A percentile compares a stretch with the other conserved stretches of the same genome.
phyloP scores from a whole-genome alignment of 2,113 vertebrate genomes.

The Serilophus lunatus region DNA sequence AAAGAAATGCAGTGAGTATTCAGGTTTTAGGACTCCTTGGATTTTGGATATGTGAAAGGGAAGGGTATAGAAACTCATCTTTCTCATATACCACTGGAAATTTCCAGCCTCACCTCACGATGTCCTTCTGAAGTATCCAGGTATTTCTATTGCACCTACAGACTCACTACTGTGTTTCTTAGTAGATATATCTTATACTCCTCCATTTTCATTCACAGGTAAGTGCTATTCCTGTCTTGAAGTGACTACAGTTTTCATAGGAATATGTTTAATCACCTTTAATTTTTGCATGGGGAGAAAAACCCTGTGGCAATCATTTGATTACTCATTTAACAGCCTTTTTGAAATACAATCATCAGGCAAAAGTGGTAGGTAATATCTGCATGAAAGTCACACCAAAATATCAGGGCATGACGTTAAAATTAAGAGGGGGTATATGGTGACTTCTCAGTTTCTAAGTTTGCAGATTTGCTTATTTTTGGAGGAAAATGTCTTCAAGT shows the following conservation, averaged over 20 bases:
- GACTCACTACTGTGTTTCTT: neutral
- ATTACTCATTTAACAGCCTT: neutral
- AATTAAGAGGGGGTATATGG: neutral
- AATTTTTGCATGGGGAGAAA: neutral
- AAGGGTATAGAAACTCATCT: accelerated
- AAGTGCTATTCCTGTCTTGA: neutral
- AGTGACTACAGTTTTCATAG: neutral
- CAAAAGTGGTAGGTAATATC: neutral
- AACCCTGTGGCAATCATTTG: neutral
- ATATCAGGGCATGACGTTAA: neutral
- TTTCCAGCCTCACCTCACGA: neutral
- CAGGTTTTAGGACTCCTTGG: neutral
- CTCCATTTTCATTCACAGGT: neutral
- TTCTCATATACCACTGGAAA: neutral
- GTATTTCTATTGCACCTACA: neutral
- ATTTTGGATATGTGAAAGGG: neutral
- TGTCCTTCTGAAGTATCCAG: neutral
- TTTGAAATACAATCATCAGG: neutral
- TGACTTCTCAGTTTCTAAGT: neutral
- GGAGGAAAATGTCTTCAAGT: neutral
- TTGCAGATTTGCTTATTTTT: neutral
- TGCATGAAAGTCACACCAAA: neutral
- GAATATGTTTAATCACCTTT: neutral
- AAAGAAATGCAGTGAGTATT: neutral
- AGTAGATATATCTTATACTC: neutral